Base-by-base conservation (phyloP, 2,888 invertebrate genomes). In the Sthenelais limicola region DNA sequence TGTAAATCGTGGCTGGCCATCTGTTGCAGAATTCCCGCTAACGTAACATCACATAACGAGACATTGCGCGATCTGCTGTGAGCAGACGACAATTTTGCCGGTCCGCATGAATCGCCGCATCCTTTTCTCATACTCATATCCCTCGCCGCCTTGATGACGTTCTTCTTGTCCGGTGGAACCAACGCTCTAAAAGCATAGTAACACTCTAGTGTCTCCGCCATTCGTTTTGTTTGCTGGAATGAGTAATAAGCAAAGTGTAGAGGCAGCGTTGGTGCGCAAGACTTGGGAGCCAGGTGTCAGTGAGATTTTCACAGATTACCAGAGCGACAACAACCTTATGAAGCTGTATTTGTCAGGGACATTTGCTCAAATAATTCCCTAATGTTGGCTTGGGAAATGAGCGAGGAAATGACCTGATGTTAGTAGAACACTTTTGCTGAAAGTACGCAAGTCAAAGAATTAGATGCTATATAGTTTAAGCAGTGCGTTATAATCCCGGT, bases 161-260 rank as follows among this genome's bases (percentile, higher is more conserved):
- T 15, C 56, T 33, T 21, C 28, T 21, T 1, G 1, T 1, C 15
- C 35, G n/a, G n/a, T n/a, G n/a, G n/a, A n/a, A n/a, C 21, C 5
- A 7, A 35, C 35, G 12, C 38, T 5, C 38, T 38, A n/a, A n/a
- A n/a, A n/a, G 38, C 62, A 21, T 15, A 24, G 38, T 43, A 62
- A 62, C 43, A 12, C 43, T 38, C 35, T 43, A 62, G 62, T 38
- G 38, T 62, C 33, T 26, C 62, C 26, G 26, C 62, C 21, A 33
- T 33, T 38, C 43, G 43, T 35, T 56, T 32, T 62, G 38, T 62
- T 62, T 62, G 24, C 38, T 38, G 62, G 62, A 62, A 62, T 62
- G 62, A 43, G 38, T 24, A 62, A 62, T 62, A 35, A 62, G 43
- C 62, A 38, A 62, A 28, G 35, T n/a, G n/a, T n/a, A n/a, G n/a